Evolutionary conservation across 1,140 invertebrate species (phyloP), one percentile per base, ranked within the genome.

Genomic region (Pseudoatta argentina): DNA sequence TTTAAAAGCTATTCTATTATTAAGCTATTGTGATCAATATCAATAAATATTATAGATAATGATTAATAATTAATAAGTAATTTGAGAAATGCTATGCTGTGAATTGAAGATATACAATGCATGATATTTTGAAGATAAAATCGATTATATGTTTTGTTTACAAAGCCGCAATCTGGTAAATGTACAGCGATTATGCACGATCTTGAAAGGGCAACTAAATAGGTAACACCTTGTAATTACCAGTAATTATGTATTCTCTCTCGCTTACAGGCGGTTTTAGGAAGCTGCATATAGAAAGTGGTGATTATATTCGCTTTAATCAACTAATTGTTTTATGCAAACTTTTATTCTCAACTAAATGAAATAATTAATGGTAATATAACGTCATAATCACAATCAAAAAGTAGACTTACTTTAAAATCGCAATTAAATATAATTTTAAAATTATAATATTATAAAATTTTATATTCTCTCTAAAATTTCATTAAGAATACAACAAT

Each of bases 211-310:
- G 27, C 48, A 53, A 61, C 24, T 85, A 78, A 85, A 85, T 78
- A 64, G 82, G 59, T 85, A 77, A 85, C 48, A 85, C 61, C 73
- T 77, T 48, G 79, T 83, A 83, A 83, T 83, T 83, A 73, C 39
- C 53, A 51, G 67, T 34, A 83, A 83, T 83, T 83, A 73, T 55
- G 24, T 73, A 73, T 83, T 83, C 79, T 73, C 53, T 83, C 67
- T 82, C 55, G 24, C 39, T 72, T 72, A 82, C 21, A 61, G 34
- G 34, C 30, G 55, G 55, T 82, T 73, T 73, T 61, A 73, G 69
- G 3, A 24, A 34, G 18, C 7, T 61, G 57, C 57, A 3, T 51
- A 24, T 21, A 21, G 55, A 63, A 61, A 48, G 55, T 30, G 27
- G 44, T 21, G 4, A 51, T 75, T 61, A 75, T 18, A 82, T 6